These are phyloP conservation scores for Armadillidium nasatum DNA, from an alignment of 1,140 invertebrate genomes.

Conservation along the genomic window DNA sequence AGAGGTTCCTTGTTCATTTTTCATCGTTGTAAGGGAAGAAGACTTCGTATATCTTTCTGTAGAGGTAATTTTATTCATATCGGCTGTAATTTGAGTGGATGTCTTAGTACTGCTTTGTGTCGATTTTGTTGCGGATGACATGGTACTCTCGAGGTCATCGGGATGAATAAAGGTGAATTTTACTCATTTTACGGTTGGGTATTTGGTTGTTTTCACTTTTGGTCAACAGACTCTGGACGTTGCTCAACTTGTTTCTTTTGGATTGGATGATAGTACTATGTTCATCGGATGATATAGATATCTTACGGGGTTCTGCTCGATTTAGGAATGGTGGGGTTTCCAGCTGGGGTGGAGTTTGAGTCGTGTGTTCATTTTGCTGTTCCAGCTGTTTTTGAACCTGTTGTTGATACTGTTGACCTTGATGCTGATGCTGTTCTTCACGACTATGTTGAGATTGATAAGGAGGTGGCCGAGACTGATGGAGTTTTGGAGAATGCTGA, in stretches of 20 bases:
- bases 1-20: not conserved
- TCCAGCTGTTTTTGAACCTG: no score
- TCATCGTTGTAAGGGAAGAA: not conserved
- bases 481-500: not conserved
- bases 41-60: not conserved
- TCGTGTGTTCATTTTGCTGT: no score
- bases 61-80: not conserved
- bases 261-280: not conserved
- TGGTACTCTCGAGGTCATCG: no score
- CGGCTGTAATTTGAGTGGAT: not conserved
- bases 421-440: not conserved
- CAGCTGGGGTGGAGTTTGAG: no score
- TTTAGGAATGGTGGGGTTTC: no score
- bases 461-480: no score
- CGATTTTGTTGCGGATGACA: no score
- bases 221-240: not conserved
- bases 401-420: not conserved
- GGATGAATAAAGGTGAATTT: not conserved
- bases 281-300: not conserved
- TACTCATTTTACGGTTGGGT: not conserved
- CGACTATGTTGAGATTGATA: not conserved
- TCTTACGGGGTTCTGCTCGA: not conserved
- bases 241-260: not conserved
- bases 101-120: not conserved
- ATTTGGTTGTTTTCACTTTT: not conserved